Evolutionary conservation across 2,113 vertebrate genomes (phyloP).

Genomic region (Grallaria varia): DNA sequence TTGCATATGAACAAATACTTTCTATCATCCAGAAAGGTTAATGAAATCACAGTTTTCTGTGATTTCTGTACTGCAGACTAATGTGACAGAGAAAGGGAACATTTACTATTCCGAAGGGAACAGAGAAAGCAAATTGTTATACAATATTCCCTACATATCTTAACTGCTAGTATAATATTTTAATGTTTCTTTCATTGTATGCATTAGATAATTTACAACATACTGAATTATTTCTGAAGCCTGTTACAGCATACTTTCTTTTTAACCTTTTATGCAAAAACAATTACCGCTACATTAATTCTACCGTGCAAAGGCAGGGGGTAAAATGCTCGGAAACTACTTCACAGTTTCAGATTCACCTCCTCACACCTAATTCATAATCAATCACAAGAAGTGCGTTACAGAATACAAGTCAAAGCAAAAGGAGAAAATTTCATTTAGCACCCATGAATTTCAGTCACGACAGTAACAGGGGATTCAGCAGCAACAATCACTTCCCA

Average conservation of each 20-base stretch:
- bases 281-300: background rate
- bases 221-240: background rate
- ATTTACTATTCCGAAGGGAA: background rate
- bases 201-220: background rate
- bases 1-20: constrained; percentile 2
- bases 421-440: background rate
- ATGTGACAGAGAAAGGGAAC: background rate
- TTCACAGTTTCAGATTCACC: background rate
- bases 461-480: background rate
- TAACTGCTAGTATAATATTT: background rate
- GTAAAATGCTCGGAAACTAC: background rate
- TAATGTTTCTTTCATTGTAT: background rate
- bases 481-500: background rate
- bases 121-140: background rate
- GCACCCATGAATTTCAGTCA: background rate
- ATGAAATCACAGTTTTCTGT: constrained; percentile 6
- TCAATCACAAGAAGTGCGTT: background rate
- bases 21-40: constrained; percentile 1
- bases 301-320: background rate
- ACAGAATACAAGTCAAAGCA: background rate
- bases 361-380: background rate
- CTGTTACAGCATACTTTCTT: background rate
- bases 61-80: background rate
- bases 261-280: background rate
- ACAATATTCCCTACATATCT: background rate